These are phyloP conservation scores for Hipposideros armiger DNA, from an alignment of 2,113 vertebrate genomes.

Conservation along the genomic window DNA sequence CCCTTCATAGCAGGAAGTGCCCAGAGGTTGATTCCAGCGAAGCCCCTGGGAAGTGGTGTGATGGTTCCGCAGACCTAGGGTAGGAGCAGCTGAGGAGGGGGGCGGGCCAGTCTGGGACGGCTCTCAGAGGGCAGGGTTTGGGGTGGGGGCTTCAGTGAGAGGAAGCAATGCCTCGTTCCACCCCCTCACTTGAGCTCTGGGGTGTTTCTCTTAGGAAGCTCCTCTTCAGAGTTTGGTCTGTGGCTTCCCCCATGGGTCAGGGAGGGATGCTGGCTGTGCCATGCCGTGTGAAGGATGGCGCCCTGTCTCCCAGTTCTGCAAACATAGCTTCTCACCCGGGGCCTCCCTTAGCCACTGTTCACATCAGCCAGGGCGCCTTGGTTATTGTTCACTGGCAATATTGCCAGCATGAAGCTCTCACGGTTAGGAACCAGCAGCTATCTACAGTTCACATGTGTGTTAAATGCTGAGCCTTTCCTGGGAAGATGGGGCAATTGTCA, in stretches of 20 bases:
- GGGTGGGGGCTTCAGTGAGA: neutral
- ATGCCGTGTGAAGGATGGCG: accelerated
- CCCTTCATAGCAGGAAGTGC: neutral
- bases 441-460: no score
- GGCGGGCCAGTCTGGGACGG: neutral
- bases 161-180: no score
- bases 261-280: no score
- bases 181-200: no score
- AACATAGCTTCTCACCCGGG: neutral
- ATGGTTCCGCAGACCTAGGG: neutral
- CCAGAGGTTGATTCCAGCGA: neutral
- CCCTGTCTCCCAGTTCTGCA: neutral
- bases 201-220: neutral
- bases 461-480: neutral
- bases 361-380: neutral
- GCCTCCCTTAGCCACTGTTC: neutral
- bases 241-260: accelerated
- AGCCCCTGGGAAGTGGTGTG: neutral
- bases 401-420: neutral
- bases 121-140: neutral
- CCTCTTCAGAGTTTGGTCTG: neutral
- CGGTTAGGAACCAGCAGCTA: accelerated
- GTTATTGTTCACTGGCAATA: accelerated
- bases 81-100: neutral
- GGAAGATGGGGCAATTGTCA: neutral